Conservation (phyloP, 2,888 invertebrate genomes). For the Harpalus rubripes region DNA sequence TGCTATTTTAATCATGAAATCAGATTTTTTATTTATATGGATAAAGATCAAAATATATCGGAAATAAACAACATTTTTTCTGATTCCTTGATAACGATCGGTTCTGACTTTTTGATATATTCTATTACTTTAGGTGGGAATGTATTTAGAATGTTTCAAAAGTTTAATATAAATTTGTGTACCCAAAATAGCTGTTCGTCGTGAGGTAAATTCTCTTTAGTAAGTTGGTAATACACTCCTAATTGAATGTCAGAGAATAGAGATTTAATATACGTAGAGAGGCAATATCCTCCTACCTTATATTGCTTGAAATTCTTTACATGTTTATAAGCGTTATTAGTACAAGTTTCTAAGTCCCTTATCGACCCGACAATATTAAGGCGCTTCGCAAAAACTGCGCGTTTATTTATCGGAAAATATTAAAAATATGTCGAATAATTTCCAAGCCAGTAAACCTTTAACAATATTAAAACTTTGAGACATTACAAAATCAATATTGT, state of each 20-base stretch:
- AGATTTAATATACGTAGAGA: constrained; percentile 36
- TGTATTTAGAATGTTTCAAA: not conserved
- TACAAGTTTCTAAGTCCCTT: constrained; percentile 23
- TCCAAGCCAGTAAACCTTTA: not conserved
- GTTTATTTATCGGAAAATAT: constrained; percentile 1
- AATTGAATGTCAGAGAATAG: constrained; percentile 15
- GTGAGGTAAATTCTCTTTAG: not conserved
- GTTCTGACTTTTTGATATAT: too few species aligned
- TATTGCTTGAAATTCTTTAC: constrained; percentile 49
- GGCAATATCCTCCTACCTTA: constrained; percentile 16
- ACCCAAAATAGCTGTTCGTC: not conserved
- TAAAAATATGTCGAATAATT: not conserved
- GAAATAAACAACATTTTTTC: too few species aligned
- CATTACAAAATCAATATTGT: too few species aligned
- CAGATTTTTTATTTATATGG: too few species aligned
- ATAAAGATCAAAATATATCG: too few species aligned
- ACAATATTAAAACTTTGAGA: too few species aligned
- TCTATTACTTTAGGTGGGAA: too few species aligned
- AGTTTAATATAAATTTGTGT: not conserved
- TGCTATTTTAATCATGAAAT: too few species aligned
- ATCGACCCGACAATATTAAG: not conserved
- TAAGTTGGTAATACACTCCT: not conserved
- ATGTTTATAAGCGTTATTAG: constrained; percentile 24
- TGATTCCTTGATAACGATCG: too few species aligned
- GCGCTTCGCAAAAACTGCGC: not conserved